Conservation (phyloP, 2,888 invertebrate species). For the Hirudinaria manillensis region DNA sequence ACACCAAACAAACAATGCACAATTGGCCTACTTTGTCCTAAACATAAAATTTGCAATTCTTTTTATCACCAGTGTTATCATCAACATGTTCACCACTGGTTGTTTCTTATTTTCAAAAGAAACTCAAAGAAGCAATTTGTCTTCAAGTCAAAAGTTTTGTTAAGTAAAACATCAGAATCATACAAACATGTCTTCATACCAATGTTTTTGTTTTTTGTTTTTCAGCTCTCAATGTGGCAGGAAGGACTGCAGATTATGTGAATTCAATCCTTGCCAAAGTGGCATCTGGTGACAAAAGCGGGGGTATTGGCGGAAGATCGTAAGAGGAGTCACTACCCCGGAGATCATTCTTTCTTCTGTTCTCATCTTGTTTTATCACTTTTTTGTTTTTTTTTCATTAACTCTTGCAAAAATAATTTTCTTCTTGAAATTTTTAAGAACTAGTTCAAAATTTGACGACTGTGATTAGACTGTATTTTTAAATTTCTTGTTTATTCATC, state of each 20-base stretch:
- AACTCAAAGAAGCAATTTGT: no score
- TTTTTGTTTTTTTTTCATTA: background rate
- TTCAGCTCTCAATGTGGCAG: constrained; percentile 71
- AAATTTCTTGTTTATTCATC: background rate
- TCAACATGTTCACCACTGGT: background rate
- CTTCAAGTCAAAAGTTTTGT: no score
- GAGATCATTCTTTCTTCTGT: background rate
- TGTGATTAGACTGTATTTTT: constrained; percentile 1
- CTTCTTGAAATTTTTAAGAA: background rate
- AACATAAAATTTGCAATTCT: no score
- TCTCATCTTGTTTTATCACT: background rate
- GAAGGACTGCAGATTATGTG: constrained; percentile 85
- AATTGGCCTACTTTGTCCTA: no score
- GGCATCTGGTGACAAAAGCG: constrained; percentile 67
- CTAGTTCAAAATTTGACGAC: constrained; percentile 16
- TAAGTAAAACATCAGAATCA: no score
- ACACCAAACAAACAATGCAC: no score
- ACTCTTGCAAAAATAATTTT: constrained; percentile 15
- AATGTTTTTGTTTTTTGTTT: background rate
- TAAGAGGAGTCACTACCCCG: constrained; percentile 4
- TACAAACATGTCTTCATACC: background rate
- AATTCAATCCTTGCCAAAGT: constrained; percentile 83
- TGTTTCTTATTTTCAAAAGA: no score
- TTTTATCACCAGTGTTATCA: background rate
- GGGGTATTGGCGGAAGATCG: constrained; percentile 40